Base-by-base conservation (phyloP, 2,888 invertebrate genomes). In the Rhagophthalmus giganteus region DNA sequence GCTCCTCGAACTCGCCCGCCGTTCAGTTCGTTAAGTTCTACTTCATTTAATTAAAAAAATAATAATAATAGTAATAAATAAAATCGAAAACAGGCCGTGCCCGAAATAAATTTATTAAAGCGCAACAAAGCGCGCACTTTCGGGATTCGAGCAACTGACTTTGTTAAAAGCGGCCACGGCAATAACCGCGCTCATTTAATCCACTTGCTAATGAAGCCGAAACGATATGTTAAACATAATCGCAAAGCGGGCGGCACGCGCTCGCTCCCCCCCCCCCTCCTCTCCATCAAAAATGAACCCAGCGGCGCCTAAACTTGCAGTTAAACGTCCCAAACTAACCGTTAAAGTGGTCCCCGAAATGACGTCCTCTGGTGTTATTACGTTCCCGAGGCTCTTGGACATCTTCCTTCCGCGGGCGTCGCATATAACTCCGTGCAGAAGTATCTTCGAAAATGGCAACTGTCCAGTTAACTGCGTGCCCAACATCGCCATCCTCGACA, bases 321-420 rank as follows among this genome's bases (percentile, higher is more conserved):
- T 37, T 37, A 8, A 37, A n/a, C 26, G n/a, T 24, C n/a, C 16
- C 9, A 24, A 12, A 32, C 16, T 78, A 68, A 86, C 85, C 69
- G 92, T 85, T 34, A 97, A 75, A 0, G 87, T 81, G 59, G 92
- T 87, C 2, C 98, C 98, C 4, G 79, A 77, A 47, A 99, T 95
- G 1, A 99, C 94, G 74, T 98, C 93, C 75, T 97, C 84, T 0
- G 99, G 99, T 76, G 97, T 95, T 60, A 99, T 90, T 2, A 98
- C 96, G 73, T 99, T 99, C 42, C 99, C 99, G 51, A 98, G 78
- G 0, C 96, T 97, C 74, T 99, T 99, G 61, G 95, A 96, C 99
- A 99, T 99, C 78, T 99, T 99, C 42, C 96, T 84, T 0, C 99
- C 99, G 72, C 97, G 95, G 0, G 97, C 93, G 76, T 99, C 99